These are phyloP conservation scores for Zygogramma bicolorata DNA, from an alignment of 2,888 invertebrate species.

Conservation along the genomic window DNA sequence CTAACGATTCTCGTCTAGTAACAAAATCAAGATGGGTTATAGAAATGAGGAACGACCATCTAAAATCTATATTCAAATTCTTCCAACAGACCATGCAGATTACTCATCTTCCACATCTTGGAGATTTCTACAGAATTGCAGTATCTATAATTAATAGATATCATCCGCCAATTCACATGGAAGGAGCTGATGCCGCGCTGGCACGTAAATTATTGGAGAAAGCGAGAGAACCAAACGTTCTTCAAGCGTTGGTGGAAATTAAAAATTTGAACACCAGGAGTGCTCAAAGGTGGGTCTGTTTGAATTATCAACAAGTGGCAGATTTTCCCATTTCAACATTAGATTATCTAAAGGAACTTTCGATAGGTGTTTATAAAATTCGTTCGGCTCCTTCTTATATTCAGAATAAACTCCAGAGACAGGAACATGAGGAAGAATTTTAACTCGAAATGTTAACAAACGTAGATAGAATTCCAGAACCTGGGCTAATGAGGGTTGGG, in stretches of 20 bases:
- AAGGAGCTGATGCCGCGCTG: not conserved
- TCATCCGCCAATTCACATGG: no score
- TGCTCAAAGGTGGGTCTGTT: not conserved
- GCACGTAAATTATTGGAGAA: no score
- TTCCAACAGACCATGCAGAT: no score
- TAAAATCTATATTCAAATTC: no score
- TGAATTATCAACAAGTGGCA: no score
- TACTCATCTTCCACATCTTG: no score
- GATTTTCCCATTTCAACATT: not conserved
- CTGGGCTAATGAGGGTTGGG: not conserved
- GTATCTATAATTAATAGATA: not conserved
- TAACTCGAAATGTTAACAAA: slow-evolving; percentile 1
- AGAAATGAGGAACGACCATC: no score
- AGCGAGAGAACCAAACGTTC: not conserved
- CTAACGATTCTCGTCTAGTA: no score
- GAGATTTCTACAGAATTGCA: slow-evolving; percentile 11
- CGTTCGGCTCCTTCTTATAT: not conserved
- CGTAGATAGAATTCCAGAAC: not conserved
- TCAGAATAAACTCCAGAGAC: slow-evolving; percentile 6
- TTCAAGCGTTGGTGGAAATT: slow-evolving; percentile 19
- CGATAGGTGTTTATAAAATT: slow-evolving; percentile 3
- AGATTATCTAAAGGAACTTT: not conserved
- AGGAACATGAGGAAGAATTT: not conserved
- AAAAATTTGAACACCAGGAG: slow-evolving; percentile 10
- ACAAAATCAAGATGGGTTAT: no score